phyloP scores from a whole-genome alignment of 2,797 vertebrate species.

The Erithacus rubecula region DNA sequence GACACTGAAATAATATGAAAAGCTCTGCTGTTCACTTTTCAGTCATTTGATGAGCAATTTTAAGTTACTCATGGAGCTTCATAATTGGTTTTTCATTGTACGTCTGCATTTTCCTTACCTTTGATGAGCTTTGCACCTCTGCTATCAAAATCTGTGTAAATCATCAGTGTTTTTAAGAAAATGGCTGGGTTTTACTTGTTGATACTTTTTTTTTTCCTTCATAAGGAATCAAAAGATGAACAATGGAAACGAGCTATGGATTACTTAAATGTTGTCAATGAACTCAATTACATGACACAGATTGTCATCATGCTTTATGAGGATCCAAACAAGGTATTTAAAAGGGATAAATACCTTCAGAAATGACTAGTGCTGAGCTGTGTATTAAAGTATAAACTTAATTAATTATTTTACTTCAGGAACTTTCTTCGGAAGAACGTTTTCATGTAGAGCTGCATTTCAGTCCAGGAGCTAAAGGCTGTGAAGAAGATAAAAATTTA shows the following conservation, averaged over 20 bases:
- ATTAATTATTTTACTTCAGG: slow-evolving; percentile 63
- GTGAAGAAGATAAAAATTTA: slow-evolving; percentile 90
- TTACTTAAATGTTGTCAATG: slow-evolving; percentile 87
- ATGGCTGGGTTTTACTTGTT: background rate
- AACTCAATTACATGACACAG: slow-evolving; percentile 93
- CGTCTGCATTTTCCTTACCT: background rate
- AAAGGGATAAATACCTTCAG: background rate
- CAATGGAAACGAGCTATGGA: slow-evolving; percentile 92
- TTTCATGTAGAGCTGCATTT: slow-evolving; percentile 92
- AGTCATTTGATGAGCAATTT: background rate
- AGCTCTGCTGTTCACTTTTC: background rate
- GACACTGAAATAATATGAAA: background rate
- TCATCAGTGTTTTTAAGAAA: background rate
- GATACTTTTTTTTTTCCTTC: background rate
- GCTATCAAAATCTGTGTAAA: background rate
- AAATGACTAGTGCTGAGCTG: background rate
- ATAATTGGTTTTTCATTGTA: background rate
- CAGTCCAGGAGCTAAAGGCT: slow-evolving; percentile 90
- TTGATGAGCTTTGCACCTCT: background rate
- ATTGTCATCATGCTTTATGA: slow-evolving; percentile 93
- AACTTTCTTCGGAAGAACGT: slow-evolving; percentile 86
- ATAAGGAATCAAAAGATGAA: slow-evolving; percentile 86
- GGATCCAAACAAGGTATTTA: slow-evolving; percentile 87
- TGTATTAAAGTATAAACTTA: background rate
- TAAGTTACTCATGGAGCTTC: background rate